Base-by-base conservation (phyloP, 2,113 vertebrate genomes). In the Xenopus borealis region DNA sequence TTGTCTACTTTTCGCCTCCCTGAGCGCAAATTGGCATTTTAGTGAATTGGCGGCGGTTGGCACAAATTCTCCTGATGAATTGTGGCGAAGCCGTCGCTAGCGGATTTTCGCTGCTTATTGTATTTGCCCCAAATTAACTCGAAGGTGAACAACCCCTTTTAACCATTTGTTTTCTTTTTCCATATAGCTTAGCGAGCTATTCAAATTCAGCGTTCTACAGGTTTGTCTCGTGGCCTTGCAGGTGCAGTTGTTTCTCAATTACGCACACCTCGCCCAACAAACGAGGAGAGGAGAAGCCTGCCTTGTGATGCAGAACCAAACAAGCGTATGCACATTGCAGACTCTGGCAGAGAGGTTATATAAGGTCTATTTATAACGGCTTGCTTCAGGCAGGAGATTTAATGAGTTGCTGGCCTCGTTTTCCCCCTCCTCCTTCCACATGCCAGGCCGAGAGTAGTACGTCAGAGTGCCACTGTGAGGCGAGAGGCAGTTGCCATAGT, bases 321-420 rank as follows among this genome's bases (percentile, higher is more conserved):
- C 23, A n/a, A 27, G 64, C 44, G 47, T 30, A 55, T 46, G 19
- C 52, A 12, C 72, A 45, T 12, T 76, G 84, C 84, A 84, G 81
- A 84, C 83, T 72, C 69, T 83, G 81, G 80, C 85, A 80, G 83
- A 80, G 83, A 78, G 79, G 85, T 93, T 93, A 92, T 88, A 85
- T 93, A 93, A 93, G 88, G 83, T 87, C 90, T 93, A 93, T 93
- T 93, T 92, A 92, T 93, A 92, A 85, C 89, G 4, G 62, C 78
- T 83, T 78, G 86, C 87, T 82, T 87, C 88, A 88, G 84, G 86
- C 88, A 90, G 90, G 86, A 88, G 88, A 89, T 84, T 92, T 92
- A 91, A 92, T 90, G 89, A 92, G 91, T 88, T 90, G 88, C 84
- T 86, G 66, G 85, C 85, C 84, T 85, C 87, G 86, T 88, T 89